Evolutionary conservation across 1,140 invertebrate genomes (phyloP).

Genomic region (Bombus impatiens): DNA sequence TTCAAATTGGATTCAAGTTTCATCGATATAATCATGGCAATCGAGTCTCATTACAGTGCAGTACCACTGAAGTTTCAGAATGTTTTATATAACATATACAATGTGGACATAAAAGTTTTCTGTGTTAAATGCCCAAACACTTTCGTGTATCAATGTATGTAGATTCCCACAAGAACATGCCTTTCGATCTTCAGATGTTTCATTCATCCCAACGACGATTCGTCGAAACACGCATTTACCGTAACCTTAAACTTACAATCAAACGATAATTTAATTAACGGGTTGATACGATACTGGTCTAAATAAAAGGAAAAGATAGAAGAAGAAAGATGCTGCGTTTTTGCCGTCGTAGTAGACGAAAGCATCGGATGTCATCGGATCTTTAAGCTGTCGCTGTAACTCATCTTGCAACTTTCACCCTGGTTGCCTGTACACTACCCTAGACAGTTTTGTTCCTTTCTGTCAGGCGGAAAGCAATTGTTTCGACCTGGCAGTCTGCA

Average conservation of each 20-base stretch:
- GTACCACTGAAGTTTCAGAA: too few relatives aligned
- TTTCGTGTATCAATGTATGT: background rate
- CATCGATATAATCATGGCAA: background rate
- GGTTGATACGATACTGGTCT: background rate
- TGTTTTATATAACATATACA: too few relatives aligned
- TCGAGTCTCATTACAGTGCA: background rate
- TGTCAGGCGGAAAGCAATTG: conserved; percentile 68
- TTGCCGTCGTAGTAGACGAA: conserved; percentile 21
- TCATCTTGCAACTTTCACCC: conserved; percentile 66
- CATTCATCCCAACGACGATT: background rate
- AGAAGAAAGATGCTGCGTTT: background rate
- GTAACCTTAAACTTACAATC: background rate
- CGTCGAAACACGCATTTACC: background rate
- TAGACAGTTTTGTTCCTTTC: conserved; percentile 69
- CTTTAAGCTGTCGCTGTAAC: conserved; percentile 61
- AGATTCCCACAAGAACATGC: background rate
- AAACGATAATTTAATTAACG: background rate
- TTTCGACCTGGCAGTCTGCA: conserved; percentile 65
- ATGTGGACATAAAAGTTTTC: background rate
- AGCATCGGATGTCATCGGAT: conserved; percentile 48
- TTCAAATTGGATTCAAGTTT: background rate
- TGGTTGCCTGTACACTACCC: conserved; percentile 45
- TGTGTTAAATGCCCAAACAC: background rate
- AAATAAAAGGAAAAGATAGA: background rate
- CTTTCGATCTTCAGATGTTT: background rate